A percentile compares a stretch with the other conserved stretches of the same genome.
These are phyloP conservation scores for Perithous albicinctus DNA, from an alignment of 2,888 invertebrate species.

Conservation along the genomic window DNA sequence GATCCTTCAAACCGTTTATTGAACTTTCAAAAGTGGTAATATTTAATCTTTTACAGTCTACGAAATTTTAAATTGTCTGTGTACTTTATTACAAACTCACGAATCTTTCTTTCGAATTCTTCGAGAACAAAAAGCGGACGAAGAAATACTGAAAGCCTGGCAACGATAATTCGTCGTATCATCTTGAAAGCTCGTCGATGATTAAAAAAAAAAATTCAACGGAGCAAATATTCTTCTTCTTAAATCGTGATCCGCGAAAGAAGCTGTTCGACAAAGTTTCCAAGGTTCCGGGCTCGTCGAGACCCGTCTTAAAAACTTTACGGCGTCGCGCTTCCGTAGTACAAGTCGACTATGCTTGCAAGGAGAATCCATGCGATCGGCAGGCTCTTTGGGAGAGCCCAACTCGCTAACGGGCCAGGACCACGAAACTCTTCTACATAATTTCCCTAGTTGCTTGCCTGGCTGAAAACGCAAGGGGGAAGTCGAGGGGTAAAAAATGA, in stretches of 20 bases:
- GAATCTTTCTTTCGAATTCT: no score
- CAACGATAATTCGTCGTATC: no score
- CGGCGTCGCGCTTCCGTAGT: not conserved
- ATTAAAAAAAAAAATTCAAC: not conserved
- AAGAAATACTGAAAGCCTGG: no score
- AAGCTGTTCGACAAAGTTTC: constrained; percentile 7
- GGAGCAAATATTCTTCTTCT: constrained; percentile 2
- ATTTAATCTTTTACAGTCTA: no score
- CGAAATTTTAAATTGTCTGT: no score
- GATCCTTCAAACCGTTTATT: no score
- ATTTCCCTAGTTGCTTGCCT: constrained; percentile 60
- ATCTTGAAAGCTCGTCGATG: no score
- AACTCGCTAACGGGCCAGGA: constrained; percentile 63
- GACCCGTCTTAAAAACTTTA: not conserved
- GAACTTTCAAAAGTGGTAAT: no score
- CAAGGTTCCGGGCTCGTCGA: not conserved
- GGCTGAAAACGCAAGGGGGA: constrained; percentile 3
- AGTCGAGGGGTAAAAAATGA: constrained; percentile 8
- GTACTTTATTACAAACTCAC: no score
- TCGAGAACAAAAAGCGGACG: no score
- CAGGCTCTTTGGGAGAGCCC: not conserved
- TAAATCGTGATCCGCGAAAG: not conserved
- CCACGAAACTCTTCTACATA: constrained; percentile 66
- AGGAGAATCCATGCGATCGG: not conserved
- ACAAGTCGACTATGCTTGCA: constrained; percentile 10